A percentile compares a stretch with the other conserved stretches of the same genome.
These are phyloP conservation scores for Baccha elongata DNA, from an alignment of 2,888 invertebrate genomes.

Conservation along the genomic window DNA sequence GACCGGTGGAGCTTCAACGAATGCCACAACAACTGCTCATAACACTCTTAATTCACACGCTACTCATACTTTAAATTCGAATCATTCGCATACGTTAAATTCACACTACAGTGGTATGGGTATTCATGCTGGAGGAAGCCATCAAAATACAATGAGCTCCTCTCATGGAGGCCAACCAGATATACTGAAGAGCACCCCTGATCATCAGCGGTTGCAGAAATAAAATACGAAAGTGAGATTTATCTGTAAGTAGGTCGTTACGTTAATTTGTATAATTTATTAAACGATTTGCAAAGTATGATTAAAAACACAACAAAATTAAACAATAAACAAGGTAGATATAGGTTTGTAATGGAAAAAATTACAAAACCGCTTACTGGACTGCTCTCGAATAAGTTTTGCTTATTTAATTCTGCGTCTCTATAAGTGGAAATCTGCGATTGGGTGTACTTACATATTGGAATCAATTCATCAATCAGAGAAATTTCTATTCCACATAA, in stretches of 20 bases:
- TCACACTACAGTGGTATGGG: conserved; percentile 79
- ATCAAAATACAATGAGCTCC: conserved; percentile 81
- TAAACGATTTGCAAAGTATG: background rate
- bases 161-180: conserved; percentile 88
- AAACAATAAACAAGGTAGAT: too few species aligned
- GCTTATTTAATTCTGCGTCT: too few species aligned
- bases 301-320: background rate
- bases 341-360: too few species aligned
- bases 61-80: conserved; percentile 82
- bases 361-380: too few species aligned
- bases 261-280: background rate
- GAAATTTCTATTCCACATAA: too few species aligned
- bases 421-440: too few species aligned
- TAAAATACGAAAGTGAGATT: conserved; percentile 37
- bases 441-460: too few species aligned
- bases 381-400: too few species aligned
- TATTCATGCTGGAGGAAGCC: conserved; percentile 77
- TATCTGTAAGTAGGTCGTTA: conserved; percentile 26
- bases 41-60: conserved; percentile 85
- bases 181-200: conserved; percentile 93
- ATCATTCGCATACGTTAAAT: conserved; percentile 82
- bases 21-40: conserved; percentile 83
- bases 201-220: conserved; percentile 86
- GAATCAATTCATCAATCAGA: too few species aligned
- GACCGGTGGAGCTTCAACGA: conserved; percentile 80